Evolutionary conservation across 2,888 invertebrate species (phyloP).

Genomic region (Yponomeuta malinellus): DNA sequence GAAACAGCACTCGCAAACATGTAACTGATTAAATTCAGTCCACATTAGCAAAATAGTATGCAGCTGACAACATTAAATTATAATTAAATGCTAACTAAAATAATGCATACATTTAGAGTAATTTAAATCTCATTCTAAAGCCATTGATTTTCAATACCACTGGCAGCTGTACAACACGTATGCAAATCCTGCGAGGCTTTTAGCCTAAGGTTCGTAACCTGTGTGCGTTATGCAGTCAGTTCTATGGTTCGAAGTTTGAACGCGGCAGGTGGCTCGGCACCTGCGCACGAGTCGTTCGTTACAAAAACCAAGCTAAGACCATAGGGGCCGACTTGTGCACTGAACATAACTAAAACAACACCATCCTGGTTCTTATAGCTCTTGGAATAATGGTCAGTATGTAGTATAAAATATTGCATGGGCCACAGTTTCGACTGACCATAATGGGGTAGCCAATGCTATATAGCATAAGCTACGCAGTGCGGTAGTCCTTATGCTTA

Average conservation of each 20-base stretch:
- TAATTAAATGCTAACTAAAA: background rate
- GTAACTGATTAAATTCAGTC: too few relatives aligned
- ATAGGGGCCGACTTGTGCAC: slow-evolving; percentile 23
- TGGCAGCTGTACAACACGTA: background rate
- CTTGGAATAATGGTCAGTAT: background rate
- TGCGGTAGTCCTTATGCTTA: background rate
- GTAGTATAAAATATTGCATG: background rate
- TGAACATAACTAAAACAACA: background rate
- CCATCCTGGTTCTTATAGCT: background rate
- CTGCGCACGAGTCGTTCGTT: slow-evolving; percentile 68
- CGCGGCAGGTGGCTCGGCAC: slow-evolving; percentile 72
- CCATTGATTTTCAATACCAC: background rate
- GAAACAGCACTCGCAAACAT: too few relatives aligned
- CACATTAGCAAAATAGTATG: too few relatives aligned
- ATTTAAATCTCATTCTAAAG: background rate
- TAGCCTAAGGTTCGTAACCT: background rate
- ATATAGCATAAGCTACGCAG: background rate
- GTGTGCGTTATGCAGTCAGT: slow-evolving; percentile 33
- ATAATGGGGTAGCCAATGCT: slow-evolving; percentile 20
- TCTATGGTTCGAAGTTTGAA: slow-evolving; percentile 52
- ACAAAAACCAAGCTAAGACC: slow-evolving; percentile 55
- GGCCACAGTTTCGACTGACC: slow-evolving; percentile 23
- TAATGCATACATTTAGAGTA: background rate
- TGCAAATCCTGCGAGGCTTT: background rate
- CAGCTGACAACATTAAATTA: background rate